phyloP scores from a whole-genome alignment of 2,113 vertebrate species.

The Typhlomys cinereus region DNA sequence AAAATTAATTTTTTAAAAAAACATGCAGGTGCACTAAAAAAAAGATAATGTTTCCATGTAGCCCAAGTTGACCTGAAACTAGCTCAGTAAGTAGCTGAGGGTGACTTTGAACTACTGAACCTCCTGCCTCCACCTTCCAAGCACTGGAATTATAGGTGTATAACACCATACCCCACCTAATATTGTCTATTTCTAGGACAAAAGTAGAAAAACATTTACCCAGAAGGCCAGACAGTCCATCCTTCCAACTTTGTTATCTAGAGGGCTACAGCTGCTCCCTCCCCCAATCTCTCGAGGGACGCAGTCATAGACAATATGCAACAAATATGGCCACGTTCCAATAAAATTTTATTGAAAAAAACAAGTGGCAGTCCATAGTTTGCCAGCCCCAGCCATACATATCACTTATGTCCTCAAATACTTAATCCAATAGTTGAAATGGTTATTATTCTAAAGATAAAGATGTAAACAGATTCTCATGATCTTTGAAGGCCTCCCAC shows the following conservation, averaged over 20 bases:
- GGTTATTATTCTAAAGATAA: neutral
- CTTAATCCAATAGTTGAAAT: neutral
- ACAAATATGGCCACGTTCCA: neutral
- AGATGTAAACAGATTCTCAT: neutral
- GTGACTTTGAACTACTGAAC: neutral
- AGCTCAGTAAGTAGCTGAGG: neutral
- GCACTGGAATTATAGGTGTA: neutral
- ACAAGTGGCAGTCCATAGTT: neutral
- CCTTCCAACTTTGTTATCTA: neutral
- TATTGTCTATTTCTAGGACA: neutral
- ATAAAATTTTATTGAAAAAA: constrained; percentile 43
- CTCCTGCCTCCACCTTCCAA: neutral
- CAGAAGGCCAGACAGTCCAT: neutral
- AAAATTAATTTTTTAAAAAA: too few species aligned
- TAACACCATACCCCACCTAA: neutral
- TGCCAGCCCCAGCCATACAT: neutral
- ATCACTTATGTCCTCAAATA: neutral
- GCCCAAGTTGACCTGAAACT: neutral
- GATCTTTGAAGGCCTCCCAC: neutral
- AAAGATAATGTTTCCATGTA: too few species aligned
- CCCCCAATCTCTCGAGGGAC: neutral
- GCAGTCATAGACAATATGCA: neutral
- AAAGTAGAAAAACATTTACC: neutral
- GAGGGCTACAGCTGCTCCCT: neutral
- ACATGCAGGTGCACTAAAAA: too few species aligned